A percentile compares a stretch with the other conserved stretches of the same genome.
Evolutionary conservation across 2,888 invertebrate species (phyloP).

Genomic region (Lochmaea crataegi): DNA sequence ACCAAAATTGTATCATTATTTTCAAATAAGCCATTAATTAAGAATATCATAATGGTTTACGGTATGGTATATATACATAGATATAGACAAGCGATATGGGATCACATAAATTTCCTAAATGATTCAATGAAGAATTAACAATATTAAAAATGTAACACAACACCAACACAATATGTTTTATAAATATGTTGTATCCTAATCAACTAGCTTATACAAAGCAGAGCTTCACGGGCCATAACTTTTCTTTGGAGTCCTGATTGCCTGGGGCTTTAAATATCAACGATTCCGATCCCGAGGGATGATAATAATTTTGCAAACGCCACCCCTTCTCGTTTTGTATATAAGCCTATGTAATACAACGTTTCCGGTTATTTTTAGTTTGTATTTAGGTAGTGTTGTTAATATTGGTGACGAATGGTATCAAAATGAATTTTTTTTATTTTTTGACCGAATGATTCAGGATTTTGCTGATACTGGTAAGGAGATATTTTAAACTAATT

Average conservation of each 20-base stretch:
- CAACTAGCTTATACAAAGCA: conserved; percentile 53
- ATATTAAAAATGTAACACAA: conserved; percentile 25
- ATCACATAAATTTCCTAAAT: conserved; percentile 29
- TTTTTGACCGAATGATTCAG: conserved; percentile 36
- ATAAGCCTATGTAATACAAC: conserved; percentile 36
- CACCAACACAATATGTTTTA: conserved; percentile 33
- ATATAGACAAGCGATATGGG: background rate
- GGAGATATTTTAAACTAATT: background rate
- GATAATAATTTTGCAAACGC: conserved; percentile 44
- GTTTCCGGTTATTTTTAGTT: conserved; percentile 31
- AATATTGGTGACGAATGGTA: conserved; percentile 22
- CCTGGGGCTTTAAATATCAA: conserved; percentile 75
- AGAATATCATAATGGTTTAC: too few species aligned
- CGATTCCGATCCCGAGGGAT: conserved; percentile 73
- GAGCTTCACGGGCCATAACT: conserved; percentile 64
- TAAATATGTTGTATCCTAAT: conserved; percentile 38
- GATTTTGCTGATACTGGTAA: conserved; percentile 37
- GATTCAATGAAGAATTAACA: conserved; percentile 29
- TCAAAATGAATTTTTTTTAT: background rate
- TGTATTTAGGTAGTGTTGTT: conserved; percentile 27
- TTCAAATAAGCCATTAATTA: too few species aligned
- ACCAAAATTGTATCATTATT: too few species aligned
- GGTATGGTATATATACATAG: background rate
- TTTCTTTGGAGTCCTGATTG: conserved; percentile 60
- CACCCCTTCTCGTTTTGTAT: conserved; percentile 39